Percentiles rank a stretch among this genome's conserved stretches.
Evolutionary conservation across 2,888 invertebrate genomes (phyloP).

Genomic region (Nomada fabriciana): DNA sequence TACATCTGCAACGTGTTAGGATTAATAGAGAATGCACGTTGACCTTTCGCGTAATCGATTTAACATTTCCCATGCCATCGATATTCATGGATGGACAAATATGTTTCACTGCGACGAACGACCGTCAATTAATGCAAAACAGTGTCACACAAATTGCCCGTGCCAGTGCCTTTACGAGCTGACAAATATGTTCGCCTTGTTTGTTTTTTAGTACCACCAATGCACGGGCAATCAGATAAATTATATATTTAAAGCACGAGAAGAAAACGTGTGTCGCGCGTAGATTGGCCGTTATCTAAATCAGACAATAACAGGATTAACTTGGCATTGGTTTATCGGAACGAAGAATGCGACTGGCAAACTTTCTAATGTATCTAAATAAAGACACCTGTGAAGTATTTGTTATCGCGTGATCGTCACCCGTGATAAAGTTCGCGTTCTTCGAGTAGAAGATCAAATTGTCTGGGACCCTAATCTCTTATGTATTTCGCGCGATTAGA

Average conservation of each 20-base stretch:
- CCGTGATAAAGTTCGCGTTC: neutral
- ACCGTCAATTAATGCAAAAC: neutral
- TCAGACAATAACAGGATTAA: too few species aligned
- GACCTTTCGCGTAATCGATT: constrained; percentile 26
- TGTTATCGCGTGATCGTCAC: neutral
- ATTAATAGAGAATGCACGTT: constrained; percentile 13
- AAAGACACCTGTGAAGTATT: neutral
- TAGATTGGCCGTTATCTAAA: too few species aligned
- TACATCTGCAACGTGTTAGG: neutral
- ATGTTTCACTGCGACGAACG: neutral
- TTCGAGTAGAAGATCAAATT: neutral
- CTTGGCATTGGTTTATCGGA: neutral
- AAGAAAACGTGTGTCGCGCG: too few species aligned
- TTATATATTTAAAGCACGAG: too few species aligned
- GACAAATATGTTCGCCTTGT: too few species aligned
- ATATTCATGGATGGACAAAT: constrained; percentile 9
- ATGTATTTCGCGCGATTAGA: too few species aligned
- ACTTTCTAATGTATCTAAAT: neutral
- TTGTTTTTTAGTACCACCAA: too few species aligned
- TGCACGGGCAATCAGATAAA: too few species aligned
- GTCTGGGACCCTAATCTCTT: neutral
- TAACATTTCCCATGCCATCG: constrained; percentile 14
- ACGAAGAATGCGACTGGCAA: too few species aligned
- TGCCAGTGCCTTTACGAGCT: too few species aligned
- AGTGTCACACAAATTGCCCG: too few species aligned